Evolutionary conservation across 2,888 invertebrate species (phyloP), one percentile per base, ranked within the genome.

Genomic region (Bugula neritina): DNA sequence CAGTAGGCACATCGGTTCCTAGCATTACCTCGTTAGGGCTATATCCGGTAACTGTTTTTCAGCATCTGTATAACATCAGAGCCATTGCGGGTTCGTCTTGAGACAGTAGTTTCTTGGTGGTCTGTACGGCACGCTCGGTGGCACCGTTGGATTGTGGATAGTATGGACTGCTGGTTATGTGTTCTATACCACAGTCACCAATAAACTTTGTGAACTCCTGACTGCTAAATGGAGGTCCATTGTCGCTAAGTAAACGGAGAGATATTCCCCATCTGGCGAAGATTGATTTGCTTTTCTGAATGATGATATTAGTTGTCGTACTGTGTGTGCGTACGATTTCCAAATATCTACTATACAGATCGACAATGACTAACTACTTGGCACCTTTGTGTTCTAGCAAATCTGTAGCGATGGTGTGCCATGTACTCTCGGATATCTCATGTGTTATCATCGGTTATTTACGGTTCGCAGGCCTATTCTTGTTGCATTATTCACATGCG

Each of bases 81-180:
- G 57, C 57, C 13, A 57, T 57, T 5, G 10, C 57, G 17, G 57
- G 57, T 21, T 57, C 57, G 5, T n/a, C 21, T n/a, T 5, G 13
- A 57, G 13, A 5, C 25, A 57, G 23, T n/a, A 57, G 13, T 17
- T 57, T 57, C 23, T 57, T 57, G 25, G 57, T 25, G 3, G 57
- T 57, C 23, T 57, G 57, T 25, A 57, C 57, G 13, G 57, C 57
- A n/a, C n/a, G n/a, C 57, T 57, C 57, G 13, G 57, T n/a, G 25
- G 57, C 13, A 5, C 57, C 57, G 25, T 57, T 57, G 23, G 57
- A n/a, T n/a, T 57, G 57, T 57, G 57, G 57, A 57, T 57, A 57
- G 57, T 57, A n/a, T 5, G 57, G 57, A 25, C 57, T 57, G 10
- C 13, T 17, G 23, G 25, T 57, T 13, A 57, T 57, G 25, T 57